Percentiles rank a stretch among this genome's conserved stretches.
Conservation (phyloP, 2,113 vertebrate species). For the Pterocles burchelli region DNA sequence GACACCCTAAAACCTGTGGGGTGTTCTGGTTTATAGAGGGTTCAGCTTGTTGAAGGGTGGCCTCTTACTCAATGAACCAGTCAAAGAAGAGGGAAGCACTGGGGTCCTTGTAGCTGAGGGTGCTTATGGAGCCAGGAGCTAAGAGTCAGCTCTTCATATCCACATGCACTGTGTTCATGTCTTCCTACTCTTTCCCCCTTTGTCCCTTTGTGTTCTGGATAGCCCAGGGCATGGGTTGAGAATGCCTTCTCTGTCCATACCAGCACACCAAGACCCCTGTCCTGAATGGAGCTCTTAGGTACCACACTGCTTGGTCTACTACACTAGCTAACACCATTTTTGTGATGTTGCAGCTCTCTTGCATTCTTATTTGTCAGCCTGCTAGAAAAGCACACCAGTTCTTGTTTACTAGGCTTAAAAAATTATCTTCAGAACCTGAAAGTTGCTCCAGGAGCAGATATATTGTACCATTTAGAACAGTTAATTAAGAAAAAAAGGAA, state of each 20-base stretch:
- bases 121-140: background rate
- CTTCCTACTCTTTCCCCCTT: background rate
- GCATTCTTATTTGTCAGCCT: background rate
- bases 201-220: background rate
- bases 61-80: background rate
- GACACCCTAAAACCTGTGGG: background rate
- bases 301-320: background rate
- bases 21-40: background rate
- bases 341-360: background rate
- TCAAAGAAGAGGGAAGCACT: background rate
- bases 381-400: background rate
- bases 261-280: background rate
- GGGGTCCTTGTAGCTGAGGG: background rate
- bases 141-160: background rate
- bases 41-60: background rate
- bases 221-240: too few relatives aligned
- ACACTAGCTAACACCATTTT: background rate
- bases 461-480: background rate
- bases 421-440: background rate
- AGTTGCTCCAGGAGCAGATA: background rate
- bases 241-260: background rate
- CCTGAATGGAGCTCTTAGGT: background rate
- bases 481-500: conserved; percentile 5
- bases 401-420: background rate
- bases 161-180: background rate